phyloP scores from a whole-genome alignment of 2,888 invertebrate genomes.

The Agrilus mali region DNA sequence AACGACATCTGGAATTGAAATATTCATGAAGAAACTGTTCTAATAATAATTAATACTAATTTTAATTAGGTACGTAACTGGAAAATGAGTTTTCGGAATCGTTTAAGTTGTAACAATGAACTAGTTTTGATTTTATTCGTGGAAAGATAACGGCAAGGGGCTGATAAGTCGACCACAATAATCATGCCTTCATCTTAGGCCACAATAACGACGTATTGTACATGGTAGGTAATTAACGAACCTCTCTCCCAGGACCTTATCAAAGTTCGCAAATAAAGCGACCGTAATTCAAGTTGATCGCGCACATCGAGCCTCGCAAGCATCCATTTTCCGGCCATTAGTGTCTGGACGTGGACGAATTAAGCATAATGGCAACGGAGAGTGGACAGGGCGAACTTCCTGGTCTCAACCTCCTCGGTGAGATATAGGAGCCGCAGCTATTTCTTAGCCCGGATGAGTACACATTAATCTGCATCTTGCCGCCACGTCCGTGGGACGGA shows the following conservation, averaged over 20 bases:
- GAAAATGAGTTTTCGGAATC: no score
- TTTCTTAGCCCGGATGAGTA: conserved; percentile 33
- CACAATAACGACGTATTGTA: conserved; percentile 47
- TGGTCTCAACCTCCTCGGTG: conserved; percentile 10
- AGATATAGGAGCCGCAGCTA: conserved; percentile 24
- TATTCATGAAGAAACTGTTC: no score
- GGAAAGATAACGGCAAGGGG: no score
- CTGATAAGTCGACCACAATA: conserved; percentile 25
- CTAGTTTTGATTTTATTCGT: no score
- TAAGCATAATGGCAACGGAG: conserved; percentile 15
- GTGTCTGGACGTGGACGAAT: neutral
- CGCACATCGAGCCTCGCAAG: conserved; percentile 5
- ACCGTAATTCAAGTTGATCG: no score
- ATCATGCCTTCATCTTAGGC: conserved; percentile 52
- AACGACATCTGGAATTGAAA: no score
- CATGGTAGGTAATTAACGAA: conserved; percentile 7
- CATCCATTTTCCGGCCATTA: conserved; percentile 25
- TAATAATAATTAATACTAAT: no score
- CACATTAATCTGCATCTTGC: conserved; percentile 34
- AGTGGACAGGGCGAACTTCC: conserved; percentile 12
- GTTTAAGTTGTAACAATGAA: no score
- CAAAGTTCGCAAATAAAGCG: no score
- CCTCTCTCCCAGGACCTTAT: neutral
- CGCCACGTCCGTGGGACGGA: neutral
- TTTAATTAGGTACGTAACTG: no score